Base-by-base conservation (phyloP, 2,888 invertebrate species). In the Hecatera dysodea region DNA sequence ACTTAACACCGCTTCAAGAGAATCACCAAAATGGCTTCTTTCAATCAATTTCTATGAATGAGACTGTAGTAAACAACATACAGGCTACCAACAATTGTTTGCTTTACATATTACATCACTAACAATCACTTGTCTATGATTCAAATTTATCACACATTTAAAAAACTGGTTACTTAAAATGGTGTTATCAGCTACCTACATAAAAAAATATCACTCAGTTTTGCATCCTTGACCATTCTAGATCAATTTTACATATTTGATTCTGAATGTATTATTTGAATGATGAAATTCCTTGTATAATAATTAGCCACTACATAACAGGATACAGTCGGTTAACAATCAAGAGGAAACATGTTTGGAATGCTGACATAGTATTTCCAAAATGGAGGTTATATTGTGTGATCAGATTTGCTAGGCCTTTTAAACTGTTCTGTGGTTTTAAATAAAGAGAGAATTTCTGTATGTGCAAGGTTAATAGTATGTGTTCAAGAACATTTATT, bases 331-430 rank as follows among this genome's bases (percentile, higher is more conserved):
- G 12, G 27, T 12, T 66, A 27, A 8, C n/a, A 64, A 29, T 27
- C 9, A 12, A 62, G 52, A 75, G 63, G 66, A 80, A 70, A 80
- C 36, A 46, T 61, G n/a, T 8, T 19, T 39, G n/a, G 17, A 63
- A 36, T 80, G 68, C 53, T 62, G 44, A 24, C 64, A 44, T 48
- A 81, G 81, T 64, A 71, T 81, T 79, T 81, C 81, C 78, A 79
- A 81, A 80, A 67, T 76, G 67, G 78, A 67, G 64, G 67, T 24
- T 67, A 55, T 22, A 29, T n/a, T 75, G 48, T 60, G 12, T 62
- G 8, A 52, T 17, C 50, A 61, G 7, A 9, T 1, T 36, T 62
- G 39, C 12, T 74, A 39, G 60, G 39, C 22, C 33, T 56, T 50
- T 46, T 27, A 53, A 59, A 29, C 52, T 50, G 7, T 22, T 39